These are phyloP conservation scores for Drosophila neocordata DNA, from an alignment of 1,140 invertebrate species.

Conservation along the genomic window DNA sequence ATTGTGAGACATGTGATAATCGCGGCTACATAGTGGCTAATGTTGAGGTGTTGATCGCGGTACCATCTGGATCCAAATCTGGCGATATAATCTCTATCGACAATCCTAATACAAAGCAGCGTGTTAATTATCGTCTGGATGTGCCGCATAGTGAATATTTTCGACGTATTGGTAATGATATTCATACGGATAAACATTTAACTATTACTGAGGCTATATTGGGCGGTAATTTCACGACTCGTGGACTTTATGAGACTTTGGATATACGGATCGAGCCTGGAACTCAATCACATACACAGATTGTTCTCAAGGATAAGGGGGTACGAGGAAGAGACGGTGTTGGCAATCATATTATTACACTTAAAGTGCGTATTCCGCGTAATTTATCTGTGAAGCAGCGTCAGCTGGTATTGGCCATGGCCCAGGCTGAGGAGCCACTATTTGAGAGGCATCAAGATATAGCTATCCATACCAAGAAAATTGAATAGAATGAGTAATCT, in stretches of 20 bases:
- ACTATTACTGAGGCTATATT: constrained; percentile 70
- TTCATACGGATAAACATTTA: constrained; percentile 64
- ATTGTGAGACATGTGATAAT: constrained; percentile 68
- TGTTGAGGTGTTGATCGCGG: constrained; percentile 53
- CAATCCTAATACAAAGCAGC: constrained; percentile 69
- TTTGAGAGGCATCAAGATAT: constrained; percentile 42
- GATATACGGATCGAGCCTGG: constrained; percentile 68
- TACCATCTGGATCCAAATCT: constrained; percentile 64
- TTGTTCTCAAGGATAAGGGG: constrained; percentile 62
- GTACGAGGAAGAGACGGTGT: constrained; percentile 48
- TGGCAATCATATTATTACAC: constrained; percentile 69
- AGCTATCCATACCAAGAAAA: constrained; percentile 3
- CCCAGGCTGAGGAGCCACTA: constrained; percentile 67
- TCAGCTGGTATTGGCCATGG: constrained; percentile 67
- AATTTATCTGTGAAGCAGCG: constrained; percentile 72
- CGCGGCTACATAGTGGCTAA: constrained; percentile 57
- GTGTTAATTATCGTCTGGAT: constrained; percentile 52
- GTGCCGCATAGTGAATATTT: constrained; percentile 67
- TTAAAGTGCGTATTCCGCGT: constrained; percentile 68
- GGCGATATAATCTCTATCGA: constrained; percentile 66
- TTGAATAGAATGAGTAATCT: background rate
- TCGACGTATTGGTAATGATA: constrained; percentile 66
- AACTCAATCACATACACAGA: constrained; percentile 66
- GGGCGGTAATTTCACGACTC: constrained; percentile 61
- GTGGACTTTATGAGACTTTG: constrained; percentile 65